Percentiles rank a stretch among this genome's conserved stretches.
Evolutionary conservation across 2,888 invertebrate genomes (phyloP).

Genomic region (Leuctra nigra): DNA sequence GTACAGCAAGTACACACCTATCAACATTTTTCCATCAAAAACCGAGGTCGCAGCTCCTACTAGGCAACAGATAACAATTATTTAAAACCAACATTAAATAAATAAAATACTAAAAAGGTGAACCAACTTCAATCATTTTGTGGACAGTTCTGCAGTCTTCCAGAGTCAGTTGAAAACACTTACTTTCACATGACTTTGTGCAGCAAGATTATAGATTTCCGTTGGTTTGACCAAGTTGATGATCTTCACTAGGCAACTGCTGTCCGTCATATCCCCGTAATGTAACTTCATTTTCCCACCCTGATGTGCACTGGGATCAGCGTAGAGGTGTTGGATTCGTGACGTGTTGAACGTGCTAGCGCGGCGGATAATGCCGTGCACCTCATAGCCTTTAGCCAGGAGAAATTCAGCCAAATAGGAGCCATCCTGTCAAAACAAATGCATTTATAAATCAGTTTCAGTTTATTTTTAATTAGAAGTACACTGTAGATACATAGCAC

Average conservation of each 20-base stretch:
- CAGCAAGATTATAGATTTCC: constrained; percentile 97
- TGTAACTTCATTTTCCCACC: constrained; percentile 88
- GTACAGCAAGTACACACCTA: no score
- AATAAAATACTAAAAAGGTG: no score
- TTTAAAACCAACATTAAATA: no score
- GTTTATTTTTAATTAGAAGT: no score
- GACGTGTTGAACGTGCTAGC: constrained; percentile 96
- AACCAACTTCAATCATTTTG: no score
- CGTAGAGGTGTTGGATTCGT: constrained; percentile 93
- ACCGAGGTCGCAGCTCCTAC: no score
- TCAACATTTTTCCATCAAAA: no score
- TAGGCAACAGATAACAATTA: no score
- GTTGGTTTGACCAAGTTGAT: constrained; percentile 72
- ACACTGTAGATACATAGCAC: no score
- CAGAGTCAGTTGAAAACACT: constrained; percentile 25
- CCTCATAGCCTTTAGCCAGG: constrained; percentile 84
- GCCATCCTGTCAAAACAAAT: constrained; percentile 67
- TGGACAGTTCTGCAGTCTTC: no score
- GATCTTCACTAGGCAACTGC: constrained; percentile 86
- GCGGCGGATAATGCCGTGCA: constrained; percentile 92
- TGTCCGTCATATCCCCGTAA: constrained; percentile 98
- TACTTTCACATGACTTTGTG: constrained; percentile 98
- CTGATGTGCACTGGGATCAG: constrained; percentile 81
- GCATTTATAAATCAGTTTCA: no score
- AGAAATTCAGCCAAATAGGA: constrained; percentile 95